Conservation (phyloP, 2,113 vertebrate genomes). For the Paedocypris sp. region DNA sequence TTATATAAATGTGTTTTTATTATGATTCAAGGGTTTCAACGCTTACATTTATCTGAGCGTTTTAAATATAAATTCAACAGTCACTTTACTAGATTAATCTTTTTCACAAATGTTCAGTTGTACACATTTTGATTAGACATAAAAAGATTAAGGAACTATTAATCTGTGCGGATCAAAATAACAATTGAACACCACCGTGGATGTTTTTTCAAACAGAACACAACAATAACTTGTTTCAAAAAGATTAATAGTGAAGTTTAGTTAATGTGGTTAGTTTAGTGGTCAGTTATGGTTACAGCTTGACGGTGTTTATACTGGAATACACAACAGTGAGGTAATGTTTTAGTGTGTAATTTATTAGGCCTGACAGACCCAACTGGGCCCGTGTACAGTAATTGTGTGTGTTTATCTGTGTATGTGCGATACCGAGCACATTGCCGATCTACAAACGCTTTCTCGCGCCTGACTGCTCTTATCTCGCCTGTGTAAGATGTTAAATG, state of each 20-base stretch:
- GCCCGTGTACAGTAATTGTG: constrained; percentile 15
- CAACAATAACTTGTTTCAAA: too few relatives aligned
- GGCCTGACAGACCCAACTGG: constrained; percentile 6
- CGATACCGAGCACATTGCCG: constrained; percentile 21
- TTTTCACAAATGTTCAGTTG: too few relatives aligned
- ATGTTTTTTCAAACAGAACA: too few relatives aligned
- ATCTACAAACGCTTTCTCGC: background rate
- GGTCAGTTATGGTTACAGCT: background rate
- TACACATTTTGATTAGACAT: too few relatives aligned
- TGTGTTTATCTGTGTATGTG: constrained; percentile 6
- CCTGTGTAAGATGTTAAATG: constrained; percentile 51
- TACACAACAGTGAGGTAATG: background rate
- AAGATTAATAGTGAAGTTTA: background rate
- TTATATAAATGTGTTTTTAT: too few relatives aligned
- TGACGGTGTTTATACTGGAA: background rate
- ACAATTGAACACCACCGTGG: too few relatives aligned
- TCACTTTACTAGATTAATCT: too few relatives aligned
- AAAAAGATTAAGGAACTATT: too few relatives aligned
- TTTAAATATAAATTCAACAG: too few relatives aligned
- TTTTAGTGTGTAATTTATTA: constrained; percentile 3
- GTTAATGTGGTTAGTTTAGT: background rate
- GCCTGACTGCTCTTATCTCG: constrained; percentile 41
- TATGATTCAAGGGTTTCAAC: too few relatives aligned
- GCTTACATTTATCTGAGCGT: too few relatives aligned
- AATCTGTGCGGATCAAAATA: too few relatives aligned